phyloP scores from a whole-genome alignment of 1,140 invertebrate species.

The Drosophila dunni region DNA sequence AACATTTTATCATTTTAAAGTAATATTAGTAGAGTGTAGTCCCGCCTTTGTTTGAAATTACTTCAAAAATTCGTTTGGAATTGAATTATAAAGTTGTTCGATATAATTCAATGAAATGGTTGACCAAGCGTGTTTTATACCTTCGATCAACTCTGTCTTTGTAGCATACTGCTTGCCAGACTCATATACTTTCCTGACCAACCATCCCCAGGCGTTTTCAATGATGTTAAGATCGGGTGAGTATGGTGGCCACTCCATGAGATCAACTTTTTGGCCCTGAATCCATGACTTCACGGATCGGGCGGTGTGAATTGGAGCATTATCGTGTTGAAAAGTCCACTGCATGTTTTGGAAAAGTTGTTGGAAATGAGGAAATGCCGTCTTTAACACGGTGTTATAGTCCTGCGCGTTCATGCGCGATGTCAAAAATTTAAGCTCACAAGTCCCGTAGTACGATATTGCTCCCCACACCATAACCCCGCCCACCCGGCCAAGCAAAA shows the following conservation, averaged over 20 bases:
- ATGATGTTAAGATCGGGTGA: conserved; percentile 12
- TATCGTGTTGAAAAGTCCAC: conserved; percentile 11
- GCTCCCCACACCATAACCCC: no score
- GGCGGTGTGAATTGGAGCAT: conserved; percentile 8
- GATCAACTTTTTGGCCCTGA: neutral
- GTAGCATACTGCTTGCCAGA: conserved; percentile 4
- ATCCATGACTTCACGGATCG: conserved; percentile 7
- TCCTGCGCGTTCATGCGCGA: no score
- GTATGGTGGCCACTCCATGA: conserved; percentile 2
- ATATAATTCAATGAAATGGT: neutral
- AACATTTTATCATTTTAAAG: no score
- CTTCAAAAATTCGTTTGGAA: neutral
- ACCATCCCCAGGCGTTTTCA: conserved; percentile 10
- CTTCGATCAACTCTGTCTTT: conserved; percentile 5
- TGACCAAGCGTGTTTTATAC: conserved; percentile 5
- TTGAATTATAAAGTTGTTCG: conserved; percentile 10
- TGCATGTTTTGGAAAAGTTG: no score
- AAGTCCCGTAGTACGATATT: no score
- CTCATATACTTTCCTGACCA: conserved; percentile 7
- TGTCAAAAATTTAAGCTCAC: no score
- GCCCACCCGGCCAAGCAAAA: no score
- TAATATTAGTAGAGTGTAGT: no score
- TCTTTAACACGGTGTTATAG: no score
- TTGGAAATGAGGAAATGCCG: conserved; percentile 9
- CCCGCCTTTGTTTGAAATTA: no score